A percentile compares a stretch with the other conserved stretches of the same genome.
These are phyloP conservation scores for Selene dorsalis DNA, from an alignment of 2,797 vertebrate genomes.

Conservation along the genomic window DNA sequence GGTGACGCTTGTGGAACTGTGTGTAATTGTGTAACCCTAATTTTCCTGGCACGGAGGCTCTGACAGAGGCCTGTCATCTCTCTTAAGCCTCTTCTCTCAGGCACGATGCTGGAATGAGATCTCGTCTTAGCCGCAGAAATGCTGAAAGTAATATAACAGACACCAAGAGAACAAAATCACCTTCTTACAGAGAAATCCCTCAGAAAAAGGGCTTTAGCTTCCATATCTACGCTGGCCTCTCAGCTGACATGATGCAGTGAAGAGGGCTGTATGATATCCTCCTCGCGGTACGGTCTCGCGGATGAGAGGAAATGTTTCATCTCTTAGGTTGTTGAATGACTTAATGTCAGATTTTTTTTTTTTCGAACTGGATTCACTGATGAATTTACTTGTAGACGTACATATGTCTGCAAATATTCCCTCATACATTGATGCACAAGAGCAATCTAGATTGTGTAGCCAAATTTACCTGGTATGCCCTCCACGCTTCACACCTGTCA, in stretches of 20 bases:
- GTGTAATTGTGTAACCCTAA: constrained; percentile 84
- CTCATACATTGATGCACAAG: constrained; percentile 21
- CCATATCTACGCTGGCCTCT: constrained; percentile 65
- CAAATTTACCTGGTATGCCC: constrained; percentile 44
- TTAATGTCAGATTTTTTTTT: constrained; percentile 22
- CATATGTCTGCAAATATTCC: not conserved
- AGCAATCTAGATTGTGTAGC: constrained; percentile 23
- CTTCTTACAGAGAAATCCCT: constrained; percentile 74
- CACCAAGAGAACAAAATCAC: constrained; percentile 72
- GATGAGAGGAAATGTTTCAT: constrained; percentile 57
- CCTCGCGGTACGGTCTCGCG: constrained; percentile 29
- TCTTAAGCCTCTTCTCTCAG: constrained; percentile 78
- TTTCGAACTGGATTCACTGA: constrained; percentile 1
- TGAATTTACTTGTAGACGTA: constrained; percentile 1
- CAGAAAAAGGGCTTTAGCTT: constrained; percentile 65
- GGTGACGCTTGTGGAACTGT: constrained; percentile 73
- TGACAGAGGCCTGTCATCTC: constrained; percentile 80
- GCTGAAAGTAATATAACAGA: constrained; percentile 75
- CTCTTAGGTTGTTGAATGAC: constrained; percentile 18
- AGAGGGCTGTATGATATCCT: constrained; percentile 60
- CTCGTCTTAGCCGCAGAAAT: constrained; percentile 75
- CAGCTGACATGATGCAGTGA: constrained; percentile 66
- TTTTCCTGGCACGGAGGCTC: constrained; percentile 75
- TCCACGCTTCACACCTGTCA: constrained; percentile 35
- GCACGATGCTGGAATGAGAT: constrained; percentile 81